Evolutionary conservation across 2,797 vertebrate species (phyloP).

Genomic region (Poeciliopsis infans): DNA sequence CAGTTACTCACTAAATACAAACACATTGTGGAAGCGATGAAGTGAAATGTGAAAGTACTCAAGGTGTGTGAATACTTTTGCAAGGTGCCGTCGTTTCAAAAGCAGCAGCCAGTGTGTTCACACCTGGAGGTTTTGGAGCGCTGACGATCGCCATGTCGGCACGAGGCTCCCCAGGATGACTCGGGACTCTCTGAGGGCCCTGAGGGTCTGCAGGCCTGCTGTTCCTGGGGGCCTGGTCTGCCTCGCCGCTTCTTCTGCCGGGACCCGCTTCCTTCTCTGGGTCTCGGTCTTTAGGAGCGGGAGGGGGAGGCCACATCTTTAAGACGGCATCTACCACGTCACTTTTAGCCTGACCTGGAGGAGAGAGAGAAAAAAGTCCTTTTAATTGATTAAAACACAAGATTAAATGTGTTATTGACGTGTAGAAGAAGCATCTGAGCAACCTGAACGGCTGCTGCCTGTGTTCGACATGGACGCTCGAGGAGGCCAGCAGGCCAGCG

Average conservation of each 20-base stretch:
- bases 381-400: neutral
- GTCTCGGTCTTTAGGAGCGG: conserved; percentile 59
- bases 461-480: conserved; percentile 64
- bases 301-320: conserved; percentile 84
- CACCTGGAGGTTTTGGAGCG: conserved; percentile 49
- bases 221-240: conserved; percentile 21
- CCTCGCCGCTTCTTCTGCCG: conserved; percentile 36
- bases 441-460: conserved; percentile 65
- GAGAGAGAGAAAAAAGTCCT: too few species aligned
- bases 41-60: neutral
- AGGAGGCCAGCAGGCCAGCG: conserved; percentile 80
- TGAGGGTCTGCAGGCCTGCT: conserved; percentile 29
- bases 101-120: neutral
- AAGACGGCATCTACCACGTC: conserved; percentile 72
- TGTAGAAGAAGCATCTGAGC: fast-evolving
- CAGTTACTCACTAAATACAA: neutral
- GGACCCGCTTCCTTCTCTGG: conserved; percentile 25
- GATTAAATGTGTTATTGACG: neutral
- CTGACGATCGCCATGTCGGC: conserved; percentile 2
- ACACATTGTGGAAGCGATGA: neutral
- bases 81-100: neutral
- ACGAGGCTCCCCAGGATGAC: conserved; percentile 19
- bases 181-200: conserved; percentile 19
- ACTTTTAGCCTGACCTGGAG: conserved; percentile 33
- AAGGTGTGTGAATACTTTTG: neutral